Percentiles rank a stretch among this genome's conserved stretches.
Conservation (phyloP, 2,113 vertebrate genomes). For the Eira barbara region DNA sequence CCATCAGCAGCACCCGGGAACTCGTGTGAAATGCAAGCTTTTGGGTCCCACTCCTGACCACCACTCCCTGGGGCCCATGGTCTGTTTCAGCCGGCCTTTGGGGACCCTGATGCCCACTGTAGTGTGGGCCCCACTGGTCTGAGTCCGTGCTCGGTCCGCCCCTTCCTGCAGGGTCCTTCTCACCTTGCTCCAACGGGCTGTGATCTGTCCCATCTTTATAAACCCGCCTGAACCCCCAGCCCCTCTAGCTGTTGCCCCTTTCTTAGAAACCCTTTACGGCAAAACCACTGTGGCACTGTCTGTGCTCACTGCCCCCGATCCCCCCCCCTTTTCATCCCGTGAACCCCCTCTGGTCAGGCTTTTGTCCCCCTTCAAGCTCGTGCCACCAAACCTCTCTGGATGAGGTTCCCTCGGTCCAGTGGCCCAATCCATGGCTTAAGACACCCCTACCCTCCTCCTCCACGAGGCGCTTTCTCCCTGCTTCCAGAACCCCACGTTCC, state of each 20-base stretch:
- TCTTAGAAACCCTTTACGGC: background rate
- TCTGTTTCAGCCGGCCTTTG: background rate
- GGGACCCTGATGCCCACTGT: background rate
- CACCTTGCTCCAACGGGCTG: background rate
- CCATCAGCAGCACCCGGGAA: background rate
- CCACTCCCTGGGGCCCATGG: background rate
- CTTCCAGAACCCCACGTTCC: too few species aligned
- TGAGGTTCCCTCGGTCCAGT: accelerated
- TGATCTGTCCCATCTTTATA: background rate
- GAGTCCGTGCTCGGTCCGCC: background rate
- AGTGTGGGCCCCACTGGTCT: background rate
- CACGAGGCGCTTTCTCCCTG: background rate
- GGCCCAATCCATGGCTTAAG: too few species aligned
- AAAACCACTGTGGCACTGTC: too few species aligned
- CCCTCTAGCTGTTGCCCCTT: background rate
- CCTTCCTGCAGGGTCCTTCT: background rate
- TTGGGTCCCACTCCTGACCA: background rate
- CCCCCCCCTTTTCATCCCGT: background rate
- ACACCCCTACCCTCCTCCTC: background rate
- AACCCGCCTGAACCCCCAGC: too few species aligned
- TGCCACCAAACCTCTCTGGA: background rate
- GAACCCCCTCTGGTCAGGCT: background rate
- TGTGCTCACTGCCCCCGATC: too few species aligned
- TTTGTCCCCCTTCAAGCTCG: background rate
- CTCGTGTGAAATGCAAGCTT: background rate